phyloP scores from a whole-genome alignment of 2,888 invertebrate genomes.

The Ophion costatus region DNA sequence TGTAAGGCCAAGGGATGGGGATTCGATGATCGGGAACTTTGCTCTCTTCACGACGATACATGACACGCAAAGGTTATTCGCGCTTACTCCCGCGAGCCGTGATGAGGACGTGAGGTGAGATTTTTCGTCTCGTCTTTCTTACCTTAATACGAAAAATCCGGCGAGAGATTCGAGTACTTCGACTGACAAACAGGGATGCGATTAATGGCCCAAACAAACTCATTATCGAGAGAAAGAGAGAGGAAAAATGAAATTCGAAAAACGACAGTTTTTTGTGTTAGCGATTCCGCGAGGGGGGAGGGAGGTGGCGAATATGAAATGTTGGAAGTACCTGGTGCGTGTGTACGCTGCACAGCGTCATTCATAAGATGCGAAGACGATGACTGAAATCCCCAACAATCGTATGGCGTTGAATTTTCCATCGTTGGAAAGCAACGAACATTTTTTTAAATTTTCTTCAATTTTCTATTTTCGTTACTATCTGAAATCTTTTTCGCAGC shows the following conservation, averaged over 20 bases:
- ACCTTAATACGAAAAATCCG: slow-evolving; percentile 43
- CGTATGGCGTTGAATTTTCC: too few species aligned
- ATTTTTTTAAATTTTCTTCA: too few species aligned
- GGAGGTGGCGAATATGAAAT: slow-evolving; percentile 22
- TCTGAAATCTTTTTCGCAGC: too few species aligned
- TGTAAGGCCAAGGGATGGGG: too few species aligned
- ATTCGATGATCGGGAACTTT: too few species aligned
- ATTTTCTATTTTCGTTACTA: too few species aligned
- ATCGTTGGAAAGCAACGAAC: too few species aligned
- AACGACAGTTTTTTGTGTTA: slow-evolving; percentile 62
- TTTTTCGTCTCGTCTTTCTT: slow-evolving; percentile 1
- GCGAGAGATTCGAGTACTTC: slow-evolving; percentile 54
- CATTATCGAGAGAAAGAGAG: slow-evolving; percentile 55
- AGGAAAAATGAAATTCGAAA: slow-evolving; percentile 13
- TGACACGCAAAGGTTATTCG: too few species aligned
- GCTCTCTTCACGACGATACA: too few species aligned
- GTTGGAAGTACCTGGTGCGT: not conserved
- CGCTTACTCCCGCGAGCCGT: not conserved
- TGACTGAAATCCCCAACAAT: slow-evolving; percentile 3
- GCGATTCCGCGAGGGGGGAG: slow-evolving; percentile 11
- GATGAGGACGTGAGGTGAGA: slow-evolving; percentile 24
- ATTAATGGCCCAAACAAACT: slow-evolving; percentile 72
- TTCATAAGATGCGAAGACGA: slow-evolving; percentile 16
- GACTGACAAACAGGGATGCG: slow-evolving; percentile 70
- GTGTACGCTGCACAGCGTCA: not conserved